phyloP scores from a whole-genome alignment of 2,797 vertebrate genomes.

The Poecile montanus region DNA sequence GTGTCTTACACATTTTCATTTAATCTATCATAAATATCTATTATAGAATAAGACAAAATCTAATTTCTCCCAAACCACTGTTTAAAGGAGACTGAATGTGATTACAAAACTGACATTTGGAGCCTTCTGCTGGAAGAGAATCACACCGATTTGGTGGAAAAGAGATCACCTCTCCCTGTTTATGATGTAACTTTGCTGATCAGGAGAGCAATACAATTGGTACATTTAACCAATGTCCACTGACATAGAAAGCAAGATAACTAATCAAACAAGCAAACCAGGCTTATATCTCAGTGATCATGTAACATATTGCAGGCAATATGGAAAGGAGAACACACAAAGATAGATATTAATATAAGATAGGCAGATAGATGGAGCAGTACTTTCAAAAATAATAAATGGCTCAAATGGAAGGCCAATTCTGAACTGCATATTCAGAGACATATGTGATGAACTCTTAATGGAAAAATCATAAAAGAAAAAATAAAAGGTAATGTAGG shows the following conservation, averaged over 20 bases:
- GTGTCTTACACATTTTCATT: background rate
- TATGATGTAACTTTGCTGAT: background rate
- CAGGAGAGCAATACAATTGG: background rate
- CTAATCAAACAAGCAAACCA: background rate
- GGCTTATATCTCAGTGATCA: background rate
- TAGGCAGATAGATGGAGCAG: slow-evolving; percentile 32
- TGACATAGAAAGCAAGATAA: slow-evolving; percentile 23
- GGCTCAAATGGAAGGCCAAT: background rate
- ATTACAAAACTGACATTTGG: background rate
- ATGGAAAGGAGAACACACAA: slow-evolving; percentile 32
- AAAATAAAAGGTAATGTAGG: background rate
- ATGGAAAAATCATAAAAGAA: background rate
- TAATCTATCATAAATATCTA: background rate
- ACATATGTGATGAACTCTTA: background rate
- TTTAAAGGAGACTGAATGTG: background rate
- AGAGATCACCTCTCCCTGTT: background rate
- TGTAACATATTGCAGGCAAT: slow-evolving; percentile 45
- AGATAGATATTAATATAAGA: slow-evolving; percentile 48
- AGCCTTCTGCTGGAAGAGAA: background rate
- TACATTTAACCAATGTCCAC: background rate
- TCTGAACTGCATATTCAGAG: slow-evolving; percentile 22
- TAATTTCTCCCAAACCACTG: background rate
- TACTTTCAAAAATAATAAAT: slow-evolving; percentile 28
- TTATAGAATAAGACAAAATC: background rate
- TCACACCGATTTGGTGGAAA: background rate